Conservation (phyloP, 2,797 vertebrate species). For the Naso thynnoides region DNA sequence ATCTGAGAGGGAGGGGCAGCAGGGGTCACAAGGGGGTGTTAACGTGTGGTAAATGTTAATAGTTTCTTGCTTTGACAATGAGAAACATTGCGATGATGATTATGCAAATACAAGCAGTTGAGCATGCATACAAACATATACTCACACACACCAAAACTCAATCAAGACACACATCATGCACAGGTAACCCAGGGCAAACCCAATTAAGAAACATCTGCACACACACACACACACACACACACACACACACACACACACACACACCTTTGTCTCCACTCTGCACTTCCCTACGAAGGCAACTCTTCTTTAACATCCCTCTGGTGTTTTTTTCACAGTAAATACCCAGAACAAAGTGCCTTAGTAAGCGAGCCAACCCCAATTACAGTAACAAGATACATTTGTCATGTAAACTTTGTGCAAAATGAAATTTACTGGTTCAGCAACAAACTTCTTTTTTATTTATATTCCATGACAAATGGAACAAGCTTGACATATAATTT, state of each 20-base stretch:
- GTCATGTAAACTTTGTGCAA: constrained; percentile 68
- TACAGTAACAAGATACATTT: constrained; percentile 72
- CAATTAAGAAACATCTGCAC: constrained; percentile 35
- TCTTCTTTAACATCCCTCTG: constrained; percentile 56
- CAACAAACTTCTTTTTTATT: constrained; percentile 62
- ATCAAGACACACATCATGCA: constrained; percentile 40
- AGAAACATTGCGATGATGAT: constrained; percentile 52
- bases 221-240: constrained; percentile 17
- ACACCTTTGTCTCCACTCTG: constrained; percentile 25
- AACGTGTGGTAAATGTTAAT: constrained; percentile 61
- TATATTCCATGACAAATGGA: constrained; percentile 43
- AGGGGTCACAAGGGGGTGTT: constrained; percentile 8
- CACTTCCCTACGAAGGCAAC: constrained; percentile 33
- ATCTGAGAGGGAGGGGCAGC: constrained; percentile 21
- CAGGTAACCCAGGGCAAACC: constrained; percentile 42
- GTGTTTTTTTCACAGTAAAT: constrained; percentile 68
- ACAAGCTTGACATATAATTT: constrained; percentile 38
- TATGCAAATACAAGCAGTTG: constrained; percentile 58
- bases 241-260: constrained; percentile 15
- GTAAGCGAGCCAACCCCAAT: constrained; percentile 63
- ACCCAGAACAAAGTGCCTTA: constrained; percentile 56
- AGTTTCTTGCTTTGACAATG: constrained; percentile 49
- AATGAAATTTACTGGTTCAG: constrained; percentile 56
- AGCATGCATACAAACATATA: constrained; percentile 16
- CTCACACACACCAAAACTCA: constrained; percentile 17